Percentiles rank a stretch among this genome's conserved stretches.
Conservation (phyloP, 30 jellyfish, hydroid and myxozoan species). For the Rhopilema esculentum region DNA sequence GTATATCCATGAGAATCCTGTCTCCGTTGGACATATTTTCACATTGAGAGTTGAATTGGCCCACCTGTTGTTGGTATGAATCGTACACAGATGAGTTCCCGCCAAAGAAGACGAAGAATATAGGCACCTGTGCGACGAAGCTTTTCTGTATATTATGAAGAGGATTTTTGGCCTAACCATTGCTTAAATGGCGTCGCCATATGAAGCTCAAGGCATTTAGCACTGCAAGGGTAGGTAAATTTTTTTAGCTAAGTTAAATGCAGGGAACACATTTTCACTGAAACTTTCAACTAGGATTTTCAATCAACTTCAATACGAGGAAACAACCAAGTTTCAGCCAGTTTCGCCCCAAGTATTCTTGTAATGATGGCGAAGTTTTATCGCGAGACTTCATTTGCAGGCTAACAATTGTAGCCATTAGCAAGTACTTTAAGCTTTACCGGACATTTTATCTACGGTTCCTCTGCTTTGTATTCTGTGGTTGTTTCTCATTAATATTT, state of each 20-base stretch:
- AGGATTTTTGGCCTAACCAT: background rate
- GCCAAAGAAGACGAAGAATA: constrained; percentile 54
- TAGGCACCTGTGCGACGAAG: constrained; percentile 63
- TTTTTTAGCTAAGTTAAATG: no score
- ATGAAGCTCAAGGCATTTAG: background rate
- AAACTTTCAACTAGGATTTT: no score
- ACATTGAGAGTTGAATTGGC: constrained; percentile 64
- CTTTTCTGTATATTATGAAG: constrained; percentile 31
- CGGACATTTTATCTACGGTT: background rate
- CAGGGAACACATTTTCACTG: no score
- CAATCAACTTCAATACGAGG: no score
- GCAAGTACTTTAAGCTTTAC: constrained; percentile 12
- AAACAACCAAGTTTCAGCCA: background rate
- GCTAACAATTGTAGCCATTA: background rate
- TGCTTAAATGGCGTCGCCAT: background rate
- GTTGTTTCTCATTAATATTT: constrained; percentile 45
- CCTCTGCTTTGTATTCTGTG: background rate
- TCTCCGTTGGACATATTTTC: constrained; percentile 49
- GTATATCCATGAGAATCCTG: constrained; percentile 34
- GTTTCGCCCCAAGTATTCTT: background rate
- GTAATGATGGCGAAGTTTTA: background rate
- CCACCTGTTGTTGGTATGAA: constrained; percentile 63
- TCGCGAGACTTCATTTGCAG: background rate
- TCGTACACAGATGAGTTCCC: constrained; percentile 74
- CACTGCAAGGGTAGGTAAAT: background rate